Evolutionary conservation across 2,113 vertebrate genomes (phyloP), one percentile per base, ranked within the genome.

Genomic region (Argyrosomus japonicus): DNA sequence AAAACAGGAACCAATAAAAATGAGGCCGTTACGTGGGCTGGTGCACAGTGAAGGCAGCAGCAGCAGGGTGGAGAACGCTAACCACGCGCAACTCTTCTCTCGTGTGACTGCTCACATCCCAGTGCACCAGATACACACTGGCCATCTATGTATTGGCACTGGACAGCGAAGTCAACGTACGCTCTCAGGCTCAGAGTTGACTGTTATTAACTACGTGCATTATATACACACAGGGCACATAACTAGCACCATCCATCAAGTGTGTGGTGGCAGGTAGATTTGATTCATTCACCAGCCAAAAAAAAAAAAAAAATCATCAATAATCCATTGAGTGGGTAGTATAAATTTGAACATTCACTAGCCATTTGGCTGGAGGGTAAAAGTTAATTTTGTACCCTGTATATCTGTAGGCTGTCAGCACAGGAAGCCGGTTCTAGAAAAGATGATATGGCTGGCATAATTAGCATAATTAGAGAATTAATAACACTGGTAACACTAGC

Each of bases 1-100:
- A 54, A 29, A 76, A 68, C 29, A 29, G 69, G 61, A 81, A 76
- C 40, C 19, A 77, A 63, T 65, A 74, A 76, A 79, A 75, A 63
- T 18, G 10, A 79, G 76, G 64, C 53, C 13, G 23, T 84, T 80
- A 64, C 0, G 3, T 65, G 74, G 63, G 61, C 43, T 77, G 56
- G 17, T 68, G 53, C 51, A 69, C 48, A 15, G 9, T 12, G 27
- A 57, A 63, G 1, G 32, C 32, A 80, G 27, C 23, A 56, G 36
- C 54, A 25, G 56, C 3, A 65, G 4, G 19, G 29, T 11, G 11
- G n/a, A 29, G 25, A 63, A 47, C n/a, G 54, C 14, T 40, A 65
- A 65, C 6, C 56, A 61, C 54, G 51, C 23, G 25, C 43, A 56
- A 29, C 17, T 62, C 29, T 63, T 70, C 48, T 36, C 5, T 68